These are phyloP conservation scores for Sacculina carcini DNA, from an alignment of 2,888 invertebrate genomes.

Conservation along the genomic window DNA sequence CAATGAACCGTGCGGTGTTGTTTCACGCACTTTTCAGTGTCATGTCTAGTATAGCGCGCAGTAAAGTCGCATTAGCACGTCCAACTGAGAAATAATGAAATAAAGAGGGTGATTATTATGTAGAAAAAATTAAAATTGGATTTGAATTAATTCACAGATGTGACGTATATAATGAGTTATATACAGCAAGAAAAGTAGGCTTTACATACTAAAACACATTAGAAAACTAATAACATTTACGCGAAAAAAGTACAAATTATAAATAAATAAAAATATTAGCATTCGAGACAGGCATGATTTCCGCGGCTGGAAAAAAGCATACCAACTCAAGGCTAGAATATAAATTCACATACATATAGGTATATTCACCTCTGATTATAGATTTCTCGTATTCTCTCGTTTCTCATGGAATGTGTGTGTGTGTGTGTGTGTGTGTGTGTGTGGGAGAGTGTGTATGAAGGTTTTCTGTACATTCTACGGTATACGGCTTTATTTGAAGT, in stretches of 20 bases:
- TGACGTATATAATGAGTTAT: background rate
- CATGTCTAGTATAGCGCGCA: too few relatives aligned
- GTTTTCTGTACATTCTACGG: too few relatives aligned
- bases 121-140: background rate
- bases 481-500: background rate
- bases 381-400: background rate
- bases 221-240: too few relatives aligned
- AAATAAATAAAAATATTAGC: conserved; percentile 3
- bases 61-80: too few relatives aligned
- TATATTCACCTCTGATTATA: background rate
- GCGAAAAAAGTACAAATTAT: background rate
- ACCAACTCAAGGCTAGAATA: background rate
- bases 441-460: background rate
- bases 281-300: background rate
- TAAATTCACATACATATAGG: background rate
- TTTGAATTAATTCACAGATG: background rate
- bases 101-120: background rate
- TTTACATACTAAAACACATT: too few relatives aligned
- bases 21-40: too few relatives aligned
- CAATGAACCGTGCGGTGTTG: background rate
- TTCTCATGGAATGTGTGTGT: background rate
- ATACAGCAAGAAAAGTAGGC: conserved; percentile 2
- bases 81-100: background rate
- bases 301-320: background rate
- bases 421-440: too few relatives aligned